Conservation (phyloP, 2,888 invertebrate species). For the Ommatoiulus sabulosus region DNA sequence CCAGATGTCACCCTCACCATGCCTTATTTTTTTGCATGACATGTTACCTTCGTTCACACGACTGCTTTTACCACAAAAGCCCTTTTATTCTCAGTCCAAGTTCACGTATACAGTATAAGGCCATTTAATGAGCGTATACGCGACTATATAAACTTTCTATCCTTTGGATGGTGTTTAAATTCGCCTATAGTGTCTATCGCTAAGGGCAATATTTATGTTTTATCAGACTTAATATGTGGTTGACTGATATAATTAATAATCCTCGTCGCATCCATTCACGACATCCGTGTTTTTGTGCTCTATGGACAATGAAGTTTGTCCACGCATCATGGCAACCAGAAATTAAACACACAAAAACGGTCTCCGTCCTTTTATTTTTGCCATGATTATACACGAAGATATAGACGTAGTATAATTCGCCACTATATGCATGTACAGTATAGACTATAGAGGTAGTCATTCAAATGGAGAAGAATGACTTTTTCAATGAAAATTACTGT, state of each 20-base stretch:
- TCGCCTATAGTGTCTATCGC: not conserved
- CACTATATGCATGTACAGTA: too few relatives aligned
- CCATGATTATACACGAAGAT: not conserved
- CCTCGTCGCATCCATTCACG: slow-evolving; percentile 36
- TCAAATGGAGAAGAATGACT: not conserved
- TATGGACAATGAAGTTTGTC: slow-evolving; percentile 35
- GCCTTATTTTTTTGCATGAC: not conserved
- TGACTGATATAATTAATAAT: slow-evolving; percentile 35
- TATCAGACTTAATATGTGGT: not conserved
- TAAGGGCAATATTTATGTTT: not conserved
- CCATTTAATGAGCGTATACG: not conserved
- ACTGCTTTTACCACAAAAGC: not conserved
- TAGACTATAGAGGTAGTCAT: not conserved
- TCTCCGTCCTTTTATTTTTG: slow-evolving; percentile 12
- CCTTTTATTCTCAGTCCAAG: slow-evolving; percentile 12
- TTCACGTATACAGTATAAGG: slow-evolving; percentile 5
- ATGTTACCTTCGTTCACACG: slow-evolving; percentile 31
- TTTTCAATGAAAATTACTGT: not conserved
- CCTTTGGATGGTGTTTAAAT: not conserved
- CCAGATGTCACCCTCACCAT: slow-evolving; percentile 5
- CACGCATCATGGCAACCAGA: slow-evolving; percentile 14
- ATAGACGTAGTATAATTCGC: not conserved
- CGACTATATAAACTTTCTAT: not conserved
- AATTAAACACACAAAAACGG: slow-evolving; percentile 31
- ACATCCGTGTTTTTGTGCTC: slow-evolving; percentile 36